Percentiles rank a stretch among this genome's conserved stretches.
phyloP scores from a whole-genome alignment of 2,797 vertebrate genomes.

The Gymnoscopelus microlampas region DNA sequence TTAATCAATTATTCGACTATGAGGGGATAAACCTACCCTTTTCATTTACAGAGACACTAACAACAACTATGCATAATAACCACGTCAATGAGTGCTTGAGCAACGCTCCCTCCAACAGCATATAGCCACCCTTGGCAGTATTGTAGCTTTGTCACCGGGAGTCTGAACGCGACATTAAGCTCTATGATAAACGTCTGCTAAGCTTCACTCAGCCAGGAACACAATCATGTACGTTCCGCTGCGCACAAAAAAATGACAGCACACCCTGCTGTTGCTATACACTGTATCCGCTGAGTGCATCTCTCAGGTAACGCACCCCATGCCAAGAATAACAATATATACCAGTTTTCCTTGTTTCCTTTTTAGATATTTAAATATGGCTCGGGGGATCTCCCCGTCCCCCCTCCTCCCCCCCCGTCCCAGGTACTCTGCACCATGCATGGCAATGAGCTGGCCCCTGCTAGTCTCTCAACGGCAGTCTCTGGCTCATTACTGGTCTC shows the following conservation, averaged over 20 bases:
- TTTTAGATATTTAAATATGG: constrained; percentile 11
- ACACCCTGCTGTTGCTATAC: constrained; percentile 18
- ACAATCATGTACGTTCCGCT: constrained; percentile 1
- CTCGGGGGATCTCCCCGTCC: constrained; percentile 37
- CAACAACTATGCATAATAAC: too few relatives aligned
- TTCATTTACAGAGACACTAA: too few relatives aligned
- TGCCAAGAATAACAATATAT: constrained; percentile 44
- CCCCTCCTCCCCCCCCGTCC: constrained; percentile 27
- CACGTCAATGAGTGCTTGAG: too few relatives aligned
- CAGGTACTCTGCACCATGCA: constrained; percentile 55
- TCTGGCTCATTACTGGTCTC: constrained; percentile 62
- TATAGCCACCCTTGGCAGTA: too few relatives aligned
- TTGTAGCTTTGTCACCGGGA: too few relatives aligned
- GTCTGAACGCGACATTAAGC: not conserved
- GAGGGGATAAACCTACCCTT: too few relatives aligned
- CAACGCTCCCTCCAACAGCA: too few relatives aligned
- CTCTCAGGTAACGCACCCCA: constrained; percentile 36
- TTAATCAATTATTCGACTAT: too few relatives aligned
- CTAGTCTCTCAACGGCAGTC: constrained; percentile 33
- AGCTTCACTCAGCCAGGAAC: constrained; percentile 1
- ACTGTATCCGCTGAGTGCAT: constrained; percentile 43
- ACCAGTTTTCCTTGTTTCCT: constrained; percentile 39
- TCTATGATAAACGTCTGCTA: constrained; percentile 16
- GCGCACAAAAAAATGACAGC: constrained; percentile 14
- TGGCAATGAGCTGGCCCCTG: constrained; percentile 56